A percentile compares a stretch with the other conserved stretches of the same genome.
These are phyloP conservation scores for Andinoacara biseriatus DNA, from an alignment of 2,113 vertebrate genomes.

Conservation along the genomic window DNA sequence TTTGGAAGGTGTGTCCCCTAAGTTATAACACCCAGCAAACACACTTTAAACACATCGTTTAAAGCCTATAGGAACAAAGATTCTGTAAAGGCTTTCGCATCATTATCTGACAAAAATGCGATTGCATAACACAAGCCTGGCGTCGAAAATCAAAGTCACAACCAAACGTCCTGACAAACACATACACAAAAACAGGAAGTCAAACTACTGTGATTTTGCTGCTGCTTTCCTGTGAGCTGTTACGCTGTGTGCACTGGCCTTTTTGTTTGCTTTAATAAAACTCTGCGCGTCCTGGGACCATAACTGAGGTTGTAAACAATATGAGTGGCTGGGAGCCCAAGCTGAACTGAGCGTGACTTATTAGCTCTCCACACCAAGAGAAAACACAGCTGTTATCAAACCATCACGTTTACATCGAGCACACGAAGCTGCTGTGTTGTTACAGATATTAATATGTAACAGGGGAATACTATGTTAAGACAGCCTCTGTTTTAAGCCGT, in stretches of 20 bases:
- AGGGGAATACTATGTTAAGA: background rate
- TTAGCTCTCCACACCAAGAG: constrained; percentile 28
- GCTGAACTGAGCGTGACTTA: constrained; percentile 32
- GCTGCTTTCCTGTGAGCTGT: background rate
- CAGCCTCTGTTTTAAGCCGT: background rate
- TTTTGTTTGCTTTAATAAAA: constrained; percentile 57
- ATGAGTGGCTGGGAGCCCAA: background rate
- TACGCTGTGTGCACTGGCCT: background rate
- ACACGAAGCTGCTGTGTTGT: constrained; percentile 1
- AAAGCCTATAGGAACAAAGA: background rate
- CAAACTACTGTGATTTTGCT: constrained; percentile 22
- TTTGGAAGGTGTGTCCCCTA: background rate
- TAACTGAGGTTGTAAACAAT: constrained; percentile 30
- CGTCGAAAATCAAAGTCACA: background rate
- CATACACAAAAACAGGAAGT: constrained; percentile 35
- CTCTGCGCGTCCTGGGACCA: background rate
- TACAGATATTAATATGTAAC: background rate
- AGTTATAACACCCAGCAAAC: background rate
- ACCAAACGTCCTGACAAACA: background rate
- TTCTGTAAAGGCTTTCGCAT: background rate
- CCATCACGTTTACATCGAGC: background rate
- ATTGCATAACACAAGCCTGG: background rate
- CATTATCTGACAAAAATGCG: background rate
- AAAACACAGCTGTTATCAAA: constrained; percentile 31
- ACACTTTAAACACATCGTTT: background rate